phyloP scores from a whole-genome alignment of 2,888 invertebrate genomes.

The Orthonevra nobilis region DNA sequence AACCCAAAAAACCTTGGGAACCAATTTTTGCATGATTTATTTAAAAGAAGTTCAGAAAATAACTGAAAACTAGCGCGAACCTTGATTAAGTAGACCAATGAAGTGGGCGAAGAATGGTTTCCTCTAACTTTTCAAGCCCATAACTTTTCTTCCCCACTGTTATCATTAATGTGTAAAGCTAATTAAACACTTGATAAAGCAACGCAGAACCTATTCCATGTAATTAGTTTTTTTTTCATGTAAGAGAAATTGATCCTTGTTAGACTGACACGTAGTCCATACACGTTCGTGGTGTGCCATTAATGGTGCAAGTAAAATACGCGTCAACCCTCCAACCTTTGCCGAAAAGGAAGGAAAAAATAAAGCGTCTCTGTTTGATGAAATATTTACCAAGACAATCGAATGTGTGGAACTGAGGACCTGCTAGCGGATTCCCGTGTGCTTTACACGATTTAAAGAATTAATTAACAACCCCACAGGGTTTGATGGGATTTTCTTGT shows the following conservation, averaged over 20 bases:
- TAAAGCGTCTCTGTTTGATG: slow-evolving; percentile 13
- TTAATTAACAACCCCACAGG: slow-evolving; percentile 10
- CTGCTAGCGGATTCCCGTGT: neutral
- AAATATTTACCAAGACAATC: slow-evolving; percentile 44
- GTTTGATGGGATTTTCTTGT: neutral
- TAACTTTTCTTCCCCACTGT: neutral
- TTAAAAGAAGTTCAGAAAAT: too few relatives aligned
- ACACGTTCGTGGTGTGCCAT: neutral
- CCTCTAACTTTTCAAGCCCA: too few relatives aligned
- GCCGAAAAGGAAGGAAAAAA: too few relatives aligned
- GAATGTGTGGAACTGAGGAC: slow-evolving; percentile 1
- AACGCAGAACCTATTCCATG: neutral
- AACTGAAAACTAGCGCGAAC: too few relatives aligned
- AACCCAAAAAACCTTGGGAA: too few relatives aligned
- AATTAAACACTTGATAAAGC: slow-evolving; percentile 3
- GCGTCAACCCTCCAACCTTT: neutral
- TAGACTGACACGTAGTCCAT: neutral
- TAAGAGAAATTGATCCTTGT: neutral
- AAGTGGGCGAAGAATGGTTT: too few relatives aligned
- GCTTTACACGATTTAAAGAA: neutral
- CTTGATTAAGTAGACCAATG: too few relatives aligned
- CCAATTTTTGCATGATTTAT: too few relatives aligned
- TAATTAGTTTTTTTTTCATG: slow-evolving; percentile 1
- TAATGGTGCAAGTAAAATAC: neutral
- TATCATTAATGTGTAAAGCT: slow-evolving; percentile 7